Conservation (phyloP, 2,113 vertebrate genomes). For the Galbula dea region DNA sequence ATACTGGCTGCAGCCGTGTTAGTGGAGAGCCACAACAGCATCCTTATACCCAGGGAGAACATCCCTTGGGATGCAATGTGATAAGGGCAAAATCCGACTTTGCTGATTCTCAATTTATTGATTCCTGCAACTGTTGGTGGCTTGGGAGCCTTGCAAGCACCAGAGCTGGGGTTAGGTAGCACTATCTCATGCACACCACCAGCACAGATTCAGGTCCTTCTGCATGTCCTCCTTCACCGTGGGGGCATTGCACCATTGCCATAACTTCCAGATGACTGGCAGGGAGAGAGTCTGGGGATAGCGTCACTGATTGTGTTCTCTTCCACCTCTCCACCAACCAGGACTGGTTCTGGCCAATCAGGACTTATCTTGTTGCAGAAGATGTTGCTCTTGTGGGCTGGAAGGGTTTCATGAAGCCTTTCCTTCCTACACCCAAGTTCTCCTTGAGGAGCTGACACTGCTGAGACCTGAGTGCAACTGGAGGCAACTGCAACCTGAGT, state of each 20-base stretch:
- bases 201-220: neutral
- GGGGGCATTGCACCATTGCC: neutral
- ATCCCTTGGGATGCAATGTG: rapidly evolving
- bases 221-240: neutral
- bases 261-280: neutral
- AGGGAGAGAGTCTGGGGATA: neutral
- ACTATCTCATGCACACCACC: neutral
- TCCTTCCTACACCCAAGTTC: neutral
- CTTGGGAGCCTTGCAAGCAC: neutral
- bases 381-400: neutral
- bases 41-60: neutral
- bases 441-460: neutral
- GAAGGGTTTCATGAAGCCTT: neutral
- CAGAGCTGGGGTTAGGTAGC: neutral
- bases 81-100: neutral
- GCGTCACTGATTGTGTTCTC: rapidly evolving
- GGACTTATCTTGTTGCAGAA: neutral
- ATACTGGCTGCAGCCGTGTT: neutral
- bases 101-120: neutral
- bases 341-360: neutral
- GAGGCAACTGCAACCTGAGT: neutral
- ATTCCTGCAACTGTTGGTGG: neutral
- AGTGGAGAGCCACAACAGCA: neutral
- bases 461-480: neutral
- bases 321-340: neutral